Evolutionary conservation across 2,113 vertebrate genomes (phyloP).

Genomic region (Mirounga angustirostris): DNA sequence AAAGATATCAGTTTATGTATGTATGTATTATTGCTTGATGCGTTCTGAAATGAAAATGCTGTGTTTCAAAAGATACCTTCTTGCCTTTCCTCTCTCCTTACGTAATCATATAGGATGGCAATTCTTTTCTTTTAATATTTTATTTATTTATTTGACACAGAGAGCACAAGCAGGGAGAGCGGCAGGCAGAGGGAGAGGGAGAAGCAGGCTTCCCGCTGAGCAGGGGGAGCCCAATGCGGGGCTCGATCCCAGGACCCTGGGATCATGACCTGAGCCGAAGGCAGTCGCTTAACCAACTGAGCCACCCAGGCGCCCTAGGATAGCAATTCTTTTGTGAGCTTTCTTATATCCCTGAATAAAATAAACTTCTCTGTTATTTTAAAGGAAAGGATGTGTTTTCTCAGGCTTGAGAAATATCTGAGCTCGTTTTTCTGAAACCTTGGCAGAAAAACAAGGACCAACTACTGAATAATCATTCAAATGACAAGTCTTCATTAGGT

Average conservation of each 20-base stretch:
- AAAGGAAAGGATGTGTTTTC: constrained; percentile 47
- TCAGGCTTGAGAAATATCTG: constrained; percentile 60
- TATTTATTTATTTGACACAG: too few species aligned
- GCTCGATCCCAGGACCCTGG: too few species aligned
- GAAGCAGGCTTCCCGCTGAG: too few species aligned
- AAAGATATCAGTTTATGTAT: constrained; percentile 79
- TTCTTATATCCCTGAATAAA: constrained; percentile 34
- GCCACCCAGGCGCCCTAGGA: not conserved
- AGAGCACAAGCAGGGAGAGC: too few species aligned
- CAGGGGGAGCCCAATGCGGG: too few species aligned
- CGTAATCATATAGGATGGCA: not conserved
- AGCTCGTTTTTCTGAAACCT: constrained; percentile 74
- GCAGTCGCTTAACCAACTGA: too few species aligned
- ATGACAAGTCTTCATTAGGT: constrained; percentile 74
- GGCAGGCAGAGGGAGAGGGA: too few species aligned
- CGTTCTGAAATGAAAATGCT: constrained; percentile 78
- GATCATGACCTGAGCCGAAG: too few species aligned
- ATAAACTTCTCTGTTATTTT: constrained; percentile 60
- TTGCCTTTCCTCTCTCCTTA: constrained; percentile 31
- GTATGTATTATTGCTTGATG: constrained; percentile 58
- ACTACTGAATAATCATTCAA: constrained; percentile 75
- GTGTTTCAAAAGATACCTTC: constrained; percentile 44
- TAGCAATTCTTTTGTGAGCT: constrained; percentile 42
- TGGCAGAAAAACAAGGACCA: constrained; percentile 64
- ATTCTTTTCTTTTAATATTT: not conserved